Evolutionary conservation across 1,140 invertebrate species (phyloP), one percentile per base, ranked within the genome.

Genomic region (Bombus waltoni): DNA sequence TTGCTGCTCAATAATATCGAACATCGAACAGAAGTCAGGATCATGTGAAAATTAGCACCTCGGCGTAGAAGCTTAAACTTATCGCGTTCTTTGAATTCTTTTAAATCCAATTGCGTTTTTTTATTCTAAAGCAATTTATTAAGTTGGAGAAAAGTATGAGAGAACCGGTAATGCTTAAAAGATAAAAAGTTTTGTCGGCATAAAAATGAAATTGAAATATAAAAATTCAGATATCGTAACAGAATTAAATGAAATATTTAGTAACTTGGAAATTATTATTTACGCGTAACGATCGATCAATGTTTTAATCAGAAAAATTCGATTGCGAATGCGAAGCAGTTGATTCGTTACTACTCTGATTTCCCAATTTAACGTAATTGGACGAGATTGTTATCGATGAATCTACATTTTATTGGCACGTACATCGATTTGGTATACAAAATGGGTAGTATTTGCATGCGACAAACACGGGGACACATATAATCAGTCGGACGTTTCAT

Each of bases 401-500:
- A 70, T 38, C 22, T 40, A 40, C 22, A 25, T 78, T 66, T 44
- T 42, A 79, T 66, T 32, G n/a, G 32, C 62, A 18, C 15, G 32
- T 53, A 40, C 38, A 75, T 22, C 65, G 32, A 13, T 53, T 28
- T 4, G 2, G 2, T 35, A 3, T 2, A 62, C 18, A 28, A 66
- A 44, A 4, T 4, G 4, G 25, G 15, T 9, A 78, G 15, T 70
- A 59, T 84, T 71, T 71, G 22, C 65, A 9, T 35, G 10, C 6
- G 25, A 42, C 35, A 53, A 53, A 57, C 40, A 32, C 42, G 8
- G 22, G 10, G 5, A 44, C 38, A 47, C 38, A 22, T 70, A 59
- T 77, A 78, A 78, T 84, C 76, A 62, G 66, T 32, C 8, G 38
- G 38, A 28, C 65, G 66, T n/a, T 85, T 85, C 83, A 72, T 72